Evolutionary conservation across 2,113 vertebrate genomes (phyloP).

Genomic region (Entelurus aequoreus): DNA sequence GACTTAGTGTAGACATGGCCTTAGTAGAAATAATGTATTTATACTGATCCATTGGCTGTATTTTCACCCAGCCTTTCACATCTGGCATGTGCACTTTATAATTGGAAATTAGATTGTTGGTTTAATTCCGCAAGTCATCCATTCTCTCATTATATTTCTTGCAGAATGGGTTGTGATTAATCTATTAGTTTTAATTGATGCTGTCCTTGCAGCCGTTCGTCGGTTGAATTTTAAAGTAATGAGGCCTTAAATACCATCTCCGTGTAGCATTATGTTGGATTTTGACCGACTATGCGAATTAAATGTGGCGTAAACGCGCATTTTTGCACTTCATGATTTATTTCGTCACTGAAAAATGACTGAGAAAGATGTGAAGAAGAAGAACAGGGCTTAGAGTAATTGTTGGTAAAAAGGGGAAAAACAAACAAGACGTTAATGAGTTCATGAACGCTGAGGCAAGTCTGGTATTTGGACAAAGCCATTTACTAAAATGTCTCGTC

Average conservation of each 20-base stretch:
- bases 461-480: conserved; percentile 19
- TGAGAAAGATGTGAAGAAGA: conserved; percentile 26
- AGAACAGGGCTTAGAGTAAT: conserved; percentile 29
- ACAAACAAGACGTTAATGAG: conserved; percentile 28
- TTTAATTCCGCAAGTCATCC: conserved; percentile 35
- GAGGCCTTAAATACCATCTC: conserved; percentile 18
- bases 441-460: conserved; percentile 14
- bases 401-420: conserved; percentile 24
- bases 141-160: conserved; percentile 24
- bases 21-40: neutral
- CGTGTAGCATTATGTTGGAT: conserved; percentile 9
- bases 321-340: conserved; percentile 28
- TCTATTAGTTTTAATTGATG: conserved; percentile 41
- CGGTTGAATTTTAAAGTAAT: conserved; percentile 18
- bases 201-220: conserved; percentile 29
- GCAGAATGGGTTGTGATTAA: conserved; percentile 37
- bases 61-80: neutral
- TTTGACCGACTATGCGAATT: conserved; percentile 34
- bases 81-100: conserved; percentile 1
- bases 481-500: conserved; percentile 7
- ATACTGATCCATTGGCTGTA: neutral
- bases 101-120: conserved; percentile 23
- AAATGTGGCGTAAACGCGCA: conserved; percentile 8
- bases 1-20: neutral
- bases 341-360: conserved; percentile 31